phyloP scores from a whole-genome alignment of 2,113 vertebrate species.

The Edolisoma coerulescens region DNA sequence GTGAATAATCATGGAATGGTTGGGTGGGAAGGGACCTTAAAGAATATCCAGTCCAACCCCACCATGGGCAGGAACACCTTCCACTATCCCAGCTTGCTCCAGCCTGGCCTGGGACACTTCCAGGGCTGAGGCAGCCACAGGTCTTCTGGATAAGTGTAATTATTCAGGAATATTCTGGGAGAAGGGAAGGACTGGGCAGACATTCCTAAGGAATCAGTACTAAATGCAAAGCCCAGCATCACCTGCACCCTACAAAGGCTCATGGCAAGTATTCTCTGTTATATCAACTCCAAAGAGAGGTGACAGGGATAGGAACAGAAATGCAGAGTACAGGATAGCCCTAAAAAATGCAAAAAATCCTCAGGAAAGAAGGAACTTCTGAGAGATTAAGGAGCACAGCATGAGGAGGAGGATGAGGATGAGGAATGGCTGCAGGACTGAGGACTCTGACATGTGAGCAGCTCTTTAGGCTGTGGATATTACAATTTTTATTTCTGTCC shows the following conservation, averaged over 20 bases:
- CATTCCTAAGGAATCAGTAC: accelerated
- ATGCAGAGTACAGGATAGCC: neutral
- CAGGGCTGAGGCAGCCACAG: neutral
- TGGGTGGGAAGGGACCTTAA: neutral
- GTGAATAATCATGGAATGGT: neutral
- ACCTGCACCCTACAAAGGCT: accelerated
- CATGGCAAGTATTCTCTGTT: neutral
- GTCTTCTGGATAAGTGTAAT: neutral
- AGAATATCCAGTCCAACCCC: neutral
- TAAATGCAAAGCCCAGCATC: neutral
- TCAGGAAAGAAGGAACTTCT: neutral
- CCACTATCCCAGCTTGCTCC: neutral
- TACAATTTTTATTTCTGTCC: neutral
- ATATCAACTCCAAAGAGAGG: accelerated
- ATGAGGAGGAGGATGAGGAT: neutral
- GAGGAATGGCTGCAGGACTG: neutral
- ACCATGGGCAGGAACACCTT: neutral
- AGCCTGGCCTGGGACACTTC: neutral
- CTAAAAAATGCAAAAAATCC: neutral
- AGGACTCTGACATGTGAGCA: accelerated
- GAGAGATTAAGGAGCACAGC: neutral
- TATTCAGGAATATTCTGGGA: neutral
- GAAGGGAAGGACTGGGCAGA: neutral
- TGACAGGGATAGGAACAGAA: neutral
- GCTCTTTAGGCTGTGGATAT: neutral